Conservation (phyloP, 2,888 invertebrate genomes). For the Perizoma affinitatum region DNA sequence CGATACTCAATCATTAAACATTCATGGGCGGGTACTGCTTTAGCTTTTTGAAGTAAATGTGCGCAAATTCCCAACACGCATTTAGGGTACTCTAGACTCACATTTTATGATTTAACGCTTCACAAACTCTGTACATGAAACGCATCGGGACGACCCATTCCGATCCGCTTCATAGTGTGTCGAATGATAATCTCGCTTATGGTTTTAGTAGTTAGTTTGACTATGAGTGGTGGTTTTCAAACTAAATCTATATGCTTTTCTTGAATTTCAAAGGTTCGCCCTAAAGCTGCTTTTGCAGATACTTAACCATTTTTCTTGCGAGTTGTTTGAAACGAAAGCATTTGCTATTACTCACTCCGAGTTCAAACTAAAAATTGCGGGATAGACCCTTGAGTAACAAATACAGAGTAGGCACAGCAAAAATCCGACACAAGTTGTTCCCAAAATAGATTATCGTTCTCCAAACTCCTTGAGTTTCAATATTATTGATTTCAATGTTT, state of each 20-base stretch:
- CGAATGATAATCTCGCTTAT: slow-evolving; percentile 76
- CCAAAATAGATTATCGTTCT: slow-evolving; percentile 24
- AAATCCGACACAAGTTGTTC: slow-evolving; percentile 21
- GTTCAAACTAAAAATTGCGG: slow-evolving; percentile 34
- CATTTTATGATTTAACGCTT: slow-evolving; percentile 61
- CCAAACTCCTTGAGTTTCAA: slow-evolving; percentile 29
- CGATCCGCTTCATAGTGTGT: slow-evolving; percentile 63
- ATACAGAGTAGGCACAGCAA: slow-evolving; percentile 18
- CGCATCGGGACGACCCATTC: slow-evolving; percentile 52
- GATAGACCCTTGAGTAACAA: slow-evolving; percentile 24
- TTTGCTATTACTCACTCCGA: slow-evolving; percentile 24
- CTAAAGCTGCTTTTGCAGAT: slow-evolving; percentile 35
- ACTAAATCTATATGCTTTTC: slow-evolving; percentile 72
- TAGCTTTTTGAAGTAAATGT: slow-evolving; percentile 35
- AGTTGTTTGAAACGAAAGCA: slow-evolving; percentile 32
- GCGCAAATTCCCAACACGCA: slow-evolving; percentile 41
- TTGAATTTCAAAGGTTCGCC: slow-evolving; percentile 62
- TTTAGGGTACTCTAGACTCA: slow-evolving; percentile 39
- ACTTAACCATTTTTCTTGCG: slow-evolving; percentile 28
- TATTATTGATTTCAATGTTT: slow-evolving; percentile 40
- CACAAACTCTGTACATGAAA: slow-evolving; percentile 59
- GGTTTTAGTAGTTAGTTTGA: slow-evolving; percentile 78
- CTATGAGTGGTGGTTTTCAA: slow-evolving; percentile 76
- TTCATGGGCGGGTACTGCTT: slow-evolving; percentile 27
- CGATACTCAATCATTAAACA: slow-evolving; percentile 23